Conservation (phyloP, 2,113 vertebrate genomes). For the Amblyopsis rosae region DNA sequence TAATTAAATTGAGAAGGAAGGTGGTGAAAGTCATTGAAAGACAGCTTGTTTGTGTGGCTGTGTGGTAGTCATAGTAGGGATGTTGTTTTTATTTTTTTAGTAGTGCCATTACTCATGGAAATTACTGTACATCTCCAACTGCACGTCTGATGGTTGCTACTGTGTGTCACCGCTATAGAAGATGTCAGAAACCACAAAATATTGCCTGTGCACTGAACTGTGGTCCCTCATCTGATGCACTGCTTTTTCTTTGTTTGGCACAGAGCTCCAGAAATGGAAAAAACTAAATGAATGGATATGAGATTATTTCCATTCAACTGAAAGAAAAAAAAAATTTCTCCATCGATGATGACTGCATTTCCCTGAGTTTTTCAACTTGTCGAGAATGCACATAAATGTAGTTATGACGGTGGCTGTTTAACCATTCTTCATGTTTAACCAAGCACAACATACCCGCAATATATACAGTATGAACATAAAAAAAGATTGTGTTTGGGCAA, state of each 20-base stretch:
- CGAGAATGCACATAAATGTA: constrained; percentile 5
- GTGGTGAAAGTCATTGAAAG: constrained; percentile 10
- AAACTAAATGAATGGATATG: neutral
- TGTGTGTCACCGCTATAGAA: constrained; percentile 16
- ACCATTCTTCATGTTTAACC: constrained; percentile 44
- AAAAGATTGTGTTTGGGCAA: constrained; percentile 37
- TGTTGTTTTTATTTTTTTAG: constrained; percentile 20
- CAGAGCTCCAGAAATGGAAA: constrained; percentile 6
- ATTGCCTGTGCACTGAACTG: neutral
- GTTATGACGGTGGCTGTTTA: constrained; percentile 50
- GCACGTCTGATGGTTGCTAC: constrained; percentile 17
- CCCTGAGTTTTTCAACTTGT: constrained; percentile 43
- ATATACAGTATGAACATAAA: constrained; percentile 37
- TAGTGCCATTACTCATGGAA: constrained; percentile 42
- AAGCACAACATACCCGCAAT: constrained; percentile 53
- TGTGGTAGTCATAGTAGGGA: constrained; percentile 12
- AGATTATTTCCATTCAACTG: constrained; percentile 3
- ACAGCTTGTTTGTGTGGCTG: constrained; percentile 12
- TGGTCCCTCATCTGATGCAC: constrained; percentile 15
- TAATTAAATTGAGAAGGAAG: neutral
- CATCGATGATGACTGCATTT: constrained; percentile 50
- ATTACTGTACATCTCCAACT: constrained; percentile 29
- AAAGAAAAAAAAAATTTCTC: constrained; percentile 31
- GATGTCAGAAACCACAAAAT: constrained; percentile 30
- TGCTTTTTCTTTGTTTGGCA: constrained; percentile 25